A percentile compares a stretch with the other conserved stretches of the same genome.
These are phyloP conservation scores for Ptychadena robeensis DNA, from an alignment of 2,797 vertebrate genomes.

Conservation along the genomic window DNA sequence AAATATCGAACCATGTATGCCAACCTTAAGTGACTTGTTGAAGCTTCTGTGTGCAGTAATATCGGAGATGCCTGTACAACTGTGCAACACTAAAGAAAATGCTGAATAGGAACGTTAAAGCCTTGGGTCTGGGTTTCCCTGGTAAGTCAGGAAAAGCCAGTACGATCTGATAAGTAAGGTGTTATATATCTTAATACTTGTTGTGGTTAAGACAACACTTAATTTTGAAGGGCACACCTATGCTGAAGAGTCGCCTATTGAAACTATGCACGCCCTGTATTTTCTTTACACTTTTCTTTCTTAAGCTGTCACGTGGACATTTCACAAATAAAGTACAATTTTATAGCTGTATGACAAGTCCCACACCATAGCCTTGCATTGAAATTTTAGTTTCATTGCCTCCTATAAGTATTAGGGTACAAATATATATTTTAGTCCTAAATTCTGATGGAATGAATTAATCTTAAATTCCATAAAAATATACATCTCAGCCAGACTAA, in stretches of 20 bases:
- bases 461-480: too few species aligned
- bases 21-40: too few species aligned
- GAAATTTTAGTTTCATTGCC: background rate
- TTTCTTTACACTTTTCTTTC: background rate
- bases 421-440: too few species aligned
- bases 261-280: background rate
- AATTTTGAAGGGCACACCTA: background rate
- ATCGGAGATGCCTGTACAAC: too few species aligned
- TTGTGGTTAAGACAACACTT: background rate
- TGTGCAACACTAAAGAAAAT: too few species aligned
- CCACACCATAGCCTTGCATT: background rate
- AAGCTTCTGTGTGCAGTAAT: too few species aligned
- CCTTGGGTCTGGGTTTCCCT: background rate
- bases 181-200: background rate
- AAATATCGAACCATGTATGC: too few species aligned
- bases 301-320: background rate
- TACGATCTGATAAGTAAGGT: background rate
- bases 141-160: slow-evolving; percentile 11
- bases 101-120: too few species aligned
- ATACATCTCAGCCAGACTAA: too few species aligned
- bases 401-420: background rate
- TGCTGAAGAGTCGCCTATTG: background rate
- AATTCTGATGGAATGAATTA: too few species aligned
- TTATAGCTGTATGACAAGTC: background rate
- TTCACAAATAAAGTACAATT: background rate